A percentile compares a stretch with the other conserved stretches of the same genome.
Conservation (phyloP, 2,888 invertebrate genomes). For the Adelphocoris suturalis region DNA sequence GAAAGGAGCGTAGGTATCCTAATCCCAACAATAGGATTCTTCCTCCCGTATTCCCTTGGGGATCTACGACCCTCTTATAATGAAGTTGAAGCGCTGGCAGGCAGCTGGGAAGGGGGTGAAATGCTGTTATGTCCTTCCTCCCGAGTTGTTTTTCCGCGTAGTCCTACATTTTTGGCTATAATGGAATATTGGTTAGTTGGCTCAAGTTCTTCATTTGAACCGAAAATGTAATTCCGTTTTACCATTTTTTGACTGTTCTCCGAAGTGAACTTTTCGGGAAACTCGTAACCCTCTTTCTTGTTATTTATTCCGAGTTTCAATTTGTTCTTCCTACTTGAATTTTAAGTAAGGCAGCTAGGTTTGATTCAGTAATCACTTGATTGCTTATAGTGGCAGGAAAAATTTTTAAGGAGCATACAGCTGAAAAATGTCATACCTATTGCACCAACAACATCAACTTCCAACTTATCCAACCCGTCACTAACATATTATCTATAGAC, state of each 20-base stretch:
- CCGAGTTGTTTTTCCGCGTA: conserved; percentile 48
- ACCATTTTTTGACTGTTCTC: neutral
- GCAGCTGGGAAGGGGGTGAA: conserved; percentile 39
- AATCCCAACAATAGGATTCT: conserved; percentile 26
- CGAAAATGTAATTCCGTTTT: neutral
- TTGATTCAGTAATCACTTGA: too few relatives aligned
- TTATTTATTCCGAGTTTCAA: neutral
- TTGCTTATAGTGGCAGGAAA: too few relatives aligned
- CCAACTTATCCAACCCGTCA: too few relatives aligned
- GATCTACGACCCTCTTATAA: conserved; percentile 21
- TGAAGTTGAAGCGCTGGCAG: conserved; percentile 2
- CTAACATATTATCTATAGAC: too few relatives aligned
- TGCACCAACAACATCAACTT: too few relatives aligned
- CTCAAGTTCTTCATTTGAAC: neutral
- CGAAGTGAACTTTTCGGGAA: neutral
- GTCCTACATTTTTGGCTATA: conserved; percentile 25
- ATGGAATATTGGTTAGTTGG: conserved; percentile 32
- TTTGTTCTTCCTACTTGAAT: too few relatives aligned
- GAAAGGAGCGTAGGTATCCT: neutral
- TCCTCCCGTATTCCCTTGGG: neutral
- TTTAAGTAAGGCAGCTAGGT: too few relatives aligned
- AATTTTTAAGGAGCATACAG: too few relatives aligned
- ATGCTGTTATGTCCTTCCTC: conserved; percentile 52
- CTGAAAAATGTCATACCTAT: too few relatives aligned
- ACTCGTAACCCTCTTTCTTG: neutral